Percentiles rank a stretch among this genome's conserved stretches.
These are phyloP conservation scores for Parus major DNA, from an alignment of 2,113 vertebrate species.

Conservation along the genomic window DNA sequence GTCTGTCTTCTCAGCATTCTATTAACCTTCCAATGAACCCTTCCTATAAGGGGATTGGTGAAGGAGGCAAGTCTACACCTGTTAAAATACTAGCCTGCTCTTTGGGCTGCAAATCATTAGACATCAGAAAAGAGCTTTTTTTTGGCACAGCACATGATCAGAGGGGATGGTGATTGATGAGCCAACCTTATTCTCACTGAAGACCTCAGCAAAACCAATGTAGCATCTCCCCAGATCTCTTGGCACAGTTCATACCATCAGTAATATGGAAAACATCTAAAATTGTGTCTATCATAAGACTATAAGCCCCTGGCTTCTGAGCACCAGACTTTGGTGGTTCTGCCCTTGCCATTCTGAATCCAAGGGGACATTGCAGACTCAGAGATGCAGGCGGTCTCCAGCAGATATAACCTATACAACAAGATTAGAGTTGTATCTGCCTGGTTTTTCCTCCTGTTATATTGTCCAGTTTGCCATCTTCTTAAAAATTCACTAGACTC, in stretches of 20 bases:
- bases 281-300: not conserved
- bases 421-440: not conserved
- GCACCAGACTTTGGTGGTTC: not conserved
- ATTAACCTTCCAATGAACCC: slow-evolving; percentile 56
- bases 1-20: slow-evolving; percentile 33
- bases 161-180: not conserved
- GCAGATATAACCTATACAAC: not conserved
- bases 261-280: not conserved
- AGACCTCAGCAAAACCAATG: not conserved
- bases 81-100: not conserved
- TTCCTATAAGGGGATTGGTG: not conserved
- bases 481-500: not conserved
- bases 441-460: not conserved
- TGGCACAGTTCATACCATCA: not conserved
- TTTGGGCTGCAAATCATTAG: not conserved
- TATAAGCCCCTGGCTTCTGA: not conserved
- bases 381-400: not conserved
- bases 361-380: not conserved
- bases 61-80: not conserved
- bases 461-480: not conserved
- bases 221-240: not conserved
- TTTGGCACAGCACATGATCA: not conserved
- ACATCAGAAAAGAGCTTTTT: not conserved
- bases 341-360: not conserved
- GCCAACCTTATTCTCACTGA: not conserved